Conservation (phyloP, 2,113 vertebrate genomes). For the Onychorhynchus coronatus region DNA sequence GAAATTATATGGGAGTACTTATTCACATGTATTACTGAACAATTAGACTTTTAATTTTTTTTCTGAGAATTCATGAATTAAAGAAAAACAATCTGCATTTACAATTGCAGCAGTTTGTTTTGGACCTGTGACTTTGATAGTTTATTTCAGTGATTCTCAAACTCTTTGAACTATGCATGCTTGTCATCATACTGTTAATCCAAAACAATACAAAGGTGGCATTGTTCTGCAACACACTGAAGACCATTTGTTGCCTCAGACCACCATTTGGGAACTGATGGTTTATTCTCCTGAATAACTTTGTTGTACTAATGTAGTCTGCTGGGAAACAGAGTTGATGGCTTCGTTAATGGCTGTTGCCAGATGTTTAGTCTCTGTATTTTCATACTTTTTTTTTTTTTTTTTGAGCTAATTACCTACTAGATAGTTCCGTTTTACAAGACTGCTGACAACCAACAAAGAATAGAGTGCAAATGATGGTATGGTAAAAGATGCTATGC, state of each 20-base stretch:
- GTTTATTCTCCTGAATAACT: slow-evolving; percentile 13
- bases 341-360: not conserved
- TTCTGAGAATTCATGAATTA: not conserved
- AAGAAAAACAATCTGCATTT: not conserved
- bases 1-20: not conserved
- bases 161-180: not conserved
- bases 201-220: not conserved
- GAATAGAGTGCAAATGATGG: not conserved
- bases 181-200: not conserved
- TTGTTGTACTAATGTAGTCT: not conserved
- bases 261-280: not conserved
- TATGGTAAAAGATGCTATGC: not conserved
- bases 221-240: not conserved
- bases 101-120: not conserved
- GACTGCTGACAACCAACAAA: not conserved
- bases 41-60: not conserved
- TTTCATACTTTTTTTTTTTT: slow-evolving; percentile 3
- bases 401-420: slow-evolving; percentile 10
- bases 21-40: not conserved
- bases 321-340: slow-evolving; percentile 20
- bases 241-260: not conserved
- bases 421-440: slow-evolving; percentile 26
- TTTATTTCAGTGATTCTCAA: not conserved
- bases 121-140: not conserved
- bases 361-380: slow-evolving; percentile 42